Percentiles rank a stretch among this genome's conserved stretches.
Conservation (phyloP, 2,888 invertebrate genomes). For the Biston stratarius region DNA sequence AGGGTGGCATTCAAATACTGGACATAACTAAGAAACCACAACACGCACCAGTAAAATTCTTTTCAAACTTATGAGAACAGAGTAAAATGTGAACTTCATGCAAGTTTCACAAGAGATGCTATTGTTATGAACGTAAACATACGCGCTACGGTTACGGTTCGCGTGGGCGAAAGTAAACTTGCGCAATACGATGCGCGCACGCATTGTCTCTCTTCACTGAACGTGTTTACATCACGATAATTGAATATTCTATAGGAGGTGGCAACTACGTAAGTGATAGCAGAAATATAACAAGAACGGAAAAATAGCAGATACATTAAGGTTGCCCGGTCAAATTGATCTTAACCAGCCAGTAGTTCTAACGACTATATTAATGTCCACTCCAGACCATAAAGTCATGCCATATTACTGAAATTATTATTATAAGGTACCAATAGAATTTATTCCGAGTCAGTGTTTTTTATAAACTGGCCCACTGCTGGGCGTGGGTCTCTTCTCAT, state of each 20-base stretch:
- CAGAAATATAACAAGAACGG: conserved; percentile 13
- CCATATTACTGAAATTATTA: too few relatives aligned
- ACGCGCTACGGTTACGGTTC: conserved; percentile 26
- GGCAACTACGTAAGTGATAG: conserved; percentile 32
- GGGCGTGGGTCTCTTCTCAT: too few relatives aligned
- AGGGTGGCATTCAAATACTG: too few relatives aligned
- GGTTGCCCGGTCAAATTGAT: too few relatives aligned
- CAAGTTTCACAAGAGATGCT: conserved; percentile 13
- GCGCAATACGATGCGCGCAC: conserved; percentile 61
- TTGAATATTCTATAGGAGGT: conserved; percentile 43
- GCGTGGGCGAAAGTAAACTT: conserved; percentile 65
- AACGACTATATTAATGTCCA: too few relatives aligned
- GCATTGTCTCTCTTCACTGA: conserved; percentile 54
- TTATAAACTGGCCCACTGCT: too few relatives aligned
- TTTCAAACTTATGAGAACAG: not conserved
- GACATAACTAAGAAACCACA: too few relatives aligned
- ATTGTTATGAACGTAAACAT: conserved; percentile 31
- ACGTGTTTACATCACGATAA: conserved; percentile 52
- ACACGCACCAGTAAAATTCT: not conserved
- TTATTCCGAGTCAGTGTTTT: too few relatives aligned
- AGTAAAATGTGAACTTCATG: conserved; percentile 3
- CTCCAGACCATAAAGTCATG: too few relatives aligned
- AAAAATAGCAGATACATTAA: not conserved
- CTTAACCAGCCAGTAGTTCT: not conserved
- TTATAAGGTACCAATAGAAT: too few relatives aligned